Percentiles rank a stretch among this genome's conserved stretches.
phyloP scores from a whole-genome alignment of 2,797 vertebrate genomes.

The Thaleichthys pacificus region DNA sequence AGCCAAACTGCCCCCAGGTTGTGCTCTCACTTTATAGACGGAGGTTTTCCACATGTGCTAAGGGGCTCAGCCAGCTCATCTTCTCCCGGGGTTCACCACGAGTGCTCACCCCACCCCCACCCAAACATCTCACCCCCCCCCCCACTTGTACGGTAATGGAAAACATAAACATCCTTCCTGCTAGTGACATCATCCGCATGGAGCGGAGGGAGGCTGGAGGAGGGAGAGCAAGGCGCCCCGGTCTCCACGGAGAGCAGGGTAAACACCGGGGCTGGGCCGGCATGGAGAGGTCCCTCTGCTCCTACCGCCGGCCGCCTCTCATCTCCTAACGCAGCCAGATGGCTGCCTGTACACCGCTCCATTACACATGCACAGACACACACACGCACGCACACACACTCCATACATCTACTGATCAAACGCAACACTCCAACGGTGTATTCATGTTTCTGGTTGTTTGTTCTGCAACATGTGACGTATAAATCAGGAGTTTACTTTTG shows the following conservation, averaged over 20 bases:
- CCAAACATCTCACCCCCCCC: conserved; percentile 1
- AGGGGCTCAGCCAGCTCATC: not conserved
- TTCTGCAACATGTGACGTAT: conserved; percentile 29
- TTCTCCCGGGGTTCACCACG: not conserved
- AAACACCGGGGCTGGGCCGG: not conserved
- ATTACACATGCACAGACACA: conserved; percentile 10
- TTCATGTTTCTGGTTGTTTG: conserved; percentile 54
- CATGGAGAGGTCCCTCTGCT: conserved; percentile 36
- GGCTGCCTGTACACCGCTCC: conserved; percentile 32
- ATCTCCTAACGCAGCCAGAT: conserved; percentile 56
- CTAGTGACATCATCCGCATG: conserved; percentile 29
- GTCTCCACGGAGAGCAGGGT: conserved; percentile 52
- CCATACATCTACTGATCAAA: conserved; percentile 3
- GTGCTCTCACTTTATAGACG: conserved; percentile 6
- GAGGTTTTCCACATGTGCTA: conserved; percentile 41
- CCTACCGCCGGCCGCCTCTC: conserved; percentile 49
- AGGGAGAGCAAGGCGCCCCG: conserved; percentile 42
- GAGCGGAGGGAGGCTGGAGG: conserved; percentile 15
- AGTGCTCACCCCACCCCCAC: not conserved
- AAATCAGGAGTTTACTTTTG: conserved; percentile 42
- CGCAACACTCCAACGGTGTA: conserved; percentile 30
- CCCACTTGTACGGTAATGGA: conserved; percentile 32
- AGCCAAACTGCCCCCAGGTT: conserved; percentile 40
- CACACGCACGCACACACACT: conserved; percentile 7
- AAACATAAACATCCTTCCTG: conserved; percentile 57